Evolutionary conservation across 2,888 invertebrate genomes (phyloP).

Genomic region (Selenia dentaria): DNA sequence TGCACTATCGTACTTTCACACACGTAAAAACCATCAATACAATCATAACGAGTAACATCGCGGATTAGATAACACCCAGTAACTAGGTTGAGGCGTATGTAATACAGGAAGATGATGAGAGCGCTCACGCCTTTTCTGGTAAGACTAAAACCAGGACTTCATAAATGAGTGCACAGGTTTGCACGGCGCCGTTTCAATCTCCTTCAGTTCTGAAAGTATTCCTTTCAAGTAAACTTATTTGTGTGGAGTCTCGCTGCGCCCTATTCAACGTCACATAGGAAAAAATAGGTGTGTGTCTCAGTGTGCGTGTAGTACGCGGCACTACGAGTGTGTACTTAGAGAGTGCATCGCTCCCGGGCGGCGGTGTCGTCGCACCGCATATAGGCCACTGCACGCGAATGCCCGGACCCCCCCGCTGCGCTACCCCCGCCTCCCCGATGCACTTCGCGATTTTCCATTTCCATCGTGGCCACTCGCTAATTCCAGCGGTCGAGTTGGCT

Average conservation of each 20-base stretch:
- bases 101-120: slow-evolving; percentile 31
- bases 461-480: slow-evolving; percentile 70
- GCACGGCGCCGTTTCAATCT: slow-evolving; percentile 59
- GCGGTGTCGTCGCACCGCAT: slow-evolving; percentile 83
- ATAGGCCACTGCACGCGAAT: slow-evolving; percentile 84
- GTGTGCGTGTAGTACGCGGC: slow-evolving; percentile 77
- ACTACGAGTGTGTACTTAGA: slow-evolving; percentile 71
- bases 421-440: slow-evolving; percentile 49
- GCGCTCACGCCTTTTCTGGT: slow-evolving; percentile 8
- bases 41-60: slow-evolving; percentile 12
- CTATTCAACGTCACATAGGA: slow-evolving; percentile 64
- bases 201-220: slow-evolving; percentile 61
- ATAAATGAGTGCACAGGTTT: slow-evolving; percentile 30
- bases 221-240: slow-evolving; percentile 66
- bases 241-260: slow-evolving; percentile 63
- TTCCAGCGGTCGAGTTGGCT: slow-evolving; percentile 60
- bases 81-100: slow-evolving; percentile 27
- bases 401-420: slow-evolving; percentile 57
- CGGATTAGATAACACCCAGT: slow-evolving; percentile 14
- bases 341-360: slow-evolving; percentile 84
- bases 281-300: slow-evolving; percentile 70
- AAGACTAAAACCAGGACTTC: slow-evolving; percentile 19
- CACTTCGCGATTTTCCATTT: slow-evolving; percentile 82
- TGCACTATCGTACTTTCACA: slow-evolving; percentile 12
- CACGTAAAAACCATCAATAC: slow-evolving; percentile 13